Conservation (phyloP, 2,797 vertebrate species). For the Chaetodon trifasciatus region DNA sequence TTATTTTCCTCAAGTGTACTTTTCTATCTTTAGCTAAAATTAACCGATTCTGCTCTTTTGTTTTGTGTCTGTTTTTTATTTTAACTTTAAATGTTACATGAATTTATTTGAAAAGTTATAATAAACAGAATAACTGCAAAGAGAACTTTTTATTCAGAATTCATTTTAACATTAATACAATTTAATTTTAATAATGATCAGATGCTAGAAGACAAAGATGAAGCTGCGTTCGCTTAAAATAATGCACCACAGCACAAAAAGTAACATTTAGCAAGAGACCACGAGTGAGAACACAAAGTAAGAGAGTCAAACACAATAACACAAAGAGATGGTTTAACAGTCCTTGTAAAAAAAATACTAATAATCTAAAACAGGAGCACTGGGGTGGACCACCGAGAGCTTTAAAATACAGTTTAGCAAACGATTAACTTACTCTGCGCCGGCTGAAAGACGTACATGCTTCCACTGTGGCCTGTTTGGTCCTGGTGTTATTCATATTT, state of each 20-base stretch:
- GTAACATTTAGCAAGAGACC: neutral
- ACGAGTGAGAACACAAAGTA: neutral
- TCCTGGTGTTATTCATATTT: too few relatives aligned
- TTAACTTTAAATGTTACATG: constrained; percentile 13
- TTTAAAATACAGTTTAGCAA: too few relatives aligned
- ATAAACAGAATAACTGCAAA: constrained; percentile 46
- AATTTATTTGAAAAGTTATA: constrained; percentile 16
- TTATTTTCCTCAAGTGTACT: constrained; percentile 23
- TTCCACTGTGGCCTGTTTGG: neutral
- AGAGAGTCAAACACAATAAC: neutral
- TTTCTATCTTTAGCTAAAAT: constrained; percentile 21
- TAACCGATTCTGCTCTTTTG: constrained; percentile 6
- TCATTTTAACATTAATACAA: neutral
- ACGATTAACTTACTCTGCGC: neutral
- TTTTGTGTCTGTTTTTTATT: constrained; percentile 11
- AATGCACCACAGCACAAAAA: neutral
- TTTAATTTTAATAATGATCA: constrained; percentile 41
- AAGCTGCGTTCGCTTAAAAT: neutral
- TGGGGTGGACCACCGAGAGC: too few relatives aligned
- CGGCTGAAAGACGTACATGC: neutral
- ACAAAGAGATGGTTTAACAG: neutral
- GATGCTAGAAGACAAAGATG: neutral
- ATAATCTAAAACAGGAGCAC: neutral
- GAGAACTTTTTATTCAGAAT: neutral
- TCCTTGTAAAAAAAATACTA: neutral